Percentiles rank a stretch among this genome's conserved stretches.
phyloP scores from a whole-genome alignment of 2,113 vertebrate genomes.

The Eurystomus gularis region DNA sequence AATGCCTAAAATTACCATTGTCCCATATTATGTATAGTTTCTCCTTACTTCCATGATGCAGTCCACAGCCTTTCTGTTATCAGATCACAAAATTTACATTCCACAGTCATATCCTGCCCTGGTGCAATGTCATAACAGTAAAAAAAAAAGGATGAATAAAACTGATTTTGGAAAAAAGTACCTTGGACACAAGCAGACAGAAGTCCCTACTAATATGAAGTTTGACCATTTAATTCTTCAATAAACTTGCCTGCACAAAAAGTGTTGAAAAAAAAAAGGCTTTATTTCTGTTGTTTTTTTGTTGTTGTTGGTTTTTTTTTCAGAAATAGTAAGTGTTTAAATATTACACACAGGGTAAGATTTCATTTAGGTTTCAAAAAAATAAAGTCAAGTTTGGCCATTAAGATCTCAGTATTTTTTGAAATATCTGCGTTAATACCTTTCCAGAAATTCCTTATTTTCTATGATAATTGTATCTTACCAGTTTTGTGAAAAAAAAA shows the following conservation, averaged over 20 bases:
- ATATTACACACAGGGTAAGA: not conserved
- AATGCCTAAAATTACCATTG: not conserved
- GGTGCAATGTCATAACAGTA: not conserved
- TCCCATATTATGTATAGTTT: not conserved
- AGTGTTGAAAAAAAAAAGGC: not conserved
- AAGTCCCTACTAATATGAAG: not conserved
- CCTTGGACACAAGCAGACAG: not conserved
- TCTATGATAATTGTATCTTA: not conserved
- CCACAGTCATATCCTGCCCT: not conserved
- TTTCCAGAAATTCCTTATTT: not conserved
- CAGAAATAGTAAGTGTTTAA: not conserved
- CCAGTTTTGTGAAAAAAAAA: not conserved
- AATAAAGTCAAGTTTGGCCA: not conserved
- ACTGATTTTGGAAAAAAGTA: not conserved
- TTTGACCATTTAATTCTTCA: not conserved
- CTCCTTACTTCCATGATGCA: not conserved
- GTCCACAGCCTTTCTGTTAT: not conserved
- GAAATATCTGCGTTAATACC: not conserved
- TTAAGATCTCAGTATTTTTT: not conserved
- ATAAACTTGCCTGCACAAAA: not conserved
- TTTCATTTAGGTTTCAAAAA: not conserved
- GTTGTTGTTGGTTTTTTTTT: no score
- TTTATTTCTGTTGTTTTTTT: not conserved
- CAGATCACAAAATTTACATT: not conserved
- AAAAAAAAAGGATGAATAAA: not conserved